Conservation (phyloP, 2,888 invertebrate species). For the Machimus atricapillus region DNA sequence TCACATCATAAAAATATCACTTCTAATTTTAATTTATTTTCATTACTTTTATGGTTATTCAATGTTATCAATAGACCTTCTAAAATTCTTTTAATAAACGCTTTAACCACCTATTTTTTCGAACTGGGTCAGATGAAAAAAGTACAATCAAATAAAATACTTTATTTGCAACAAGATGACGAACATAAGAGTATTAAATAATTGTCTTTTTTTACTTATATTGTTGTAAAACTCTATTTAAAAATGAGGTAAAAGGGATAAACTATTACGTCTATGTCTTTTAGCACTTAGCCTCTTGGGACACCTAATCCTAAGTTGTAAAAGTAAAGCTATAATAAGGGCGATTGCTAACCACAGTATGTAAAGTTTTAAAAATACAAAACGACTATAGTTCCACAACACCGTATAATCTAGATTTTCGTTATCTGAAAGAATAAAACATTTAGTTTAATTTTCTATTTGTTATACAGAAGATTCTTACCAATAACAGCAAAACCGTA, state of each 20-base stretch:
- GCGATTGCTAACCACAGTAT: constrained; percentile 56
- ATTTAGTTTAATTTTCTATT: background rate
- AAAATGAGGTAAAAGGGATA: constrained; percentile 58
- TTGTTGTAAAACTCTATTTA: constrained; percentile 48
- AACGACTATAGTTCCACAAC: constrained; percentile 59
- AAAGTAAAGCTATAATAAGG: constrained; percentile 51
- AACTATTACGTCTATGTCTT: constrained; percentile 51
- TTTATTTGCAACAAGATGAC: background rate
- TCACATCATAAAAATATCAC: no score
- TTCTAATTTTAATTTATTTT: no score
- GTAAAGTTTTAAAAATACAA: constrained; percentile 56
- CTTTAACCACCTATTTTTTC: no score
- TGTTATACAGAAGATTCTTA: constrained; percentile 57
- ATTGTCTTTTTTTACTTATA: background rate
- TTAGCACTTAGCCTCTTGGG: constrained; percentile 2
- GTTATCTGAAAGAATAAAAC: constrained; percentile 6
- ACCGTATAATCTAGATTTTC: constrained; percentile 58
- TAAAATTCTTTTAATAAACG: no score
- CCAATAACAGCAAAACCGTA: constrained; percentile 84
- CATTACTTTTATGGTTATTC: no score
- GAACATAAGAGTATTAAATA: background rate
- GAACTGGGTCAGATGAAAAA: background rate
- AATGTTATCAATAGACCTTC: no score
- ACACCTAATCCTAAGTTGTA: constrained; percentile 25
- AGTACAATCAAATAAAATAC: background rate